Percentiles rank a stretch among this genome's conserved stretches.
These are phyloP conservation scores for Probaryconus sp. DNA, from an alignment of 1,140 invertebrate genomes.

Conservation along the genomic window DNA sequence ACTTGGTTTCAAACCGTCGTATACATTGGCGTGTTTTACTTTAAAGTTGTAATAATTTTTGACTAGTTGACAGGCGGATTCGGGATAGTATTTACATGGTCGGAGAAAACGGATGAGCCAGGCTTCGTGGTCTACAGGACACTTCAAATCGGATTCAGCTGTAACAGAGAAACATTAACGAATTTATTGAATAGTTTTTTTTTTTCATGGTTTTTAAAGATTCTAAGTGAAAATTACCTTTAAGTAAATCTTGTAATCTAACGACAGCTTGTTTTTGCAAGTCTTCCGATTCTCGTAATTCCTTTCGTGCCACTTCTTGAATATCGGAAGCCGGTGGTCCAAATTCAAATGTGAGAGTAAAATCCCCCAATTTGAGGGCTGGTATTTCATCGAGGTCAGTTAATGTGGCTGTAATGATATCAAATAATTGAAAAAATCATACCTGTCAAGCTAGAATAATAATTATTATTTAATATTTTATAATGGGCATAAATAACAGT, in stretches of 20 bases:
- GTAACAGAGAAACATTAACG: constrained; percentile 63
- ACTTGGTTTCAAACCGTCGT: constrained; percentile 84
- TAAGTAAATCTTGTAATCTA: constrained; percentile 82
- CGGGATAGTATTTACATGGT: constrained; percentile 89
- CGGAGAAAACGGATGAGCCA: constrained; percentile 87
- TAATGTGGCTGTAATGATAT: constrained; percentile 79
- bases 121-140: constrained; percentile 84
- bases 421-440: background rate
- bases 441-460: background rate
- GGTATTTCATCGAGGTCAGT: constrained; percentile 83
- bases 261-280: constrained; percentile 80
- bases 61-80: constrained; percentile 85
- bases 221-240: constrained; percentile 78
- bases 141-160: constrained; percentile 85
- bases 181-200: background rate
- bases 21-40: constrained; percentile 85
- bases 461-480: too few species aligned
- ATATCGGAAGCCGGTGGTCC: constrained; percentile 80
- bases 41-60: constrained; percentile 90
- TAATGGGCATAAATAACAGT: too few species aligned
- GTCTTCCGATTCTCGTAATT: constrained; percentile 86
- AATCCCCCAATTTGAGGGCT: constrained; percentile 83
- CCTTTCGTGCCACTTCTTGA: constrained; percentile 84
- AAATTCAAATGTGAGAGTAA: constrained; percentile 83
- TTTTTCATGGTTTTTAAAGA: background rate